A percentile compares a stretch with the other conserved stretches of the same genome.
phyloP scores from a whole-genome alignment of 2,888 invertebrate species.

The Eupelmus urozonus region DNA sequence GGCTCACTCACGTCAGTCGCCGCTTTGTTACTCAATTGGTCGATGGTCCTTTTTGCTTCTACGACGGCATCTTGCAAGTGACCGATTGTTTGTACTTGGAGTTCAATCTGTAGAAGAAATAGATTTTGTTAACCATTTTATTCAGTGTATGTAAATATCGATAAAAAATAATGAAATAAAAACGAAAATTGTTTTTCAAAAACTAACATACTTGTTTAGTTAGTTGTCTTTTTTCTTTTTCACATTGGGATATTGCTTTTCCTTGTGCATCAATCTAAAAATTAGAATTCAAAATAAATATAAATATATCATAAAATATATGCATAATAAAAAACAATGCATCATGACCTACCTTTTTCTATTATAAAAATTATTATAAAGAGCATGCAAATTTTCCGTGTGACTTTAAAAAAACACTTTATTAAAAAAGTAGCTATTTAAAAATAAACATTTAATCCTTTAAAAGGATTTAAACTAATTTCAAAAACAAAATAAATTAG shows the following conservation, averaged over 20 bases:
- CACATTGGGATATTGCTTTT: slow-evolving; percentile 65
- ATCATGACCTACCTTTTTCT: not conserved
- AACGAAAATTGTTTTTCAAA: not conserved
- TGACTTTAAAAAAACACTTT: not conserved
- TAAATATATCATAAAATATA: not conserved
- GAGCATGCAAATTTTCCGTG: not conserved
- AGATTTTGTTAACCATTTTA: not conserved
- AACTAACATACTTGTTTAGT: slow-evolving; percentile 68
- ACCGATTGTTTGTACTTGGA: slow-evolving; percentile 74
- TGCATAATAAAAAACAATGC: not conserved
- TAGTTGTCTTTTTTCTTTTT: slow-evolving; percentile 71
- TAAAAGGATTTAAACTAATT: not conserved
- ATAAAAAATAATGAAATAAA: not conserved
- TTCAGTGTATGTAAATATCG: not conserved
- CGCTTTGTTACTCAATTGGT: slow-evolving; percentile 72
- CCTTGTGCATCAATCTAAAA: slow-evolving; percentile 69
- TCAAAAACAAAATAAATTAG: not conserved
- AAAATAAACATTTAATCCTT: no score
- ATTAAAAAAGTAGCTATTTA: not conserved
- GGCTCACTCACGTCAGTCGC: slow-evolving; percentile 73
- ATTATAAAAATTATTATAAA: slow-evolving; percentile 3
- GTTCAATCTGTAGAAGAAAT: slow-evolving; percentile 67
- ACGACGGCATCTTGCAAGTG: slow-evolving; percentile 73
- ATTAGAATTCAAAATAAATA: not conserved
- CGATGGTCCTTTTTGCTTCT: slow-evolving; percentile 72